Base-by-base conservation (phyloP, 2,797 vertebrate species). In the Babyrousa celebensis region DNA sequence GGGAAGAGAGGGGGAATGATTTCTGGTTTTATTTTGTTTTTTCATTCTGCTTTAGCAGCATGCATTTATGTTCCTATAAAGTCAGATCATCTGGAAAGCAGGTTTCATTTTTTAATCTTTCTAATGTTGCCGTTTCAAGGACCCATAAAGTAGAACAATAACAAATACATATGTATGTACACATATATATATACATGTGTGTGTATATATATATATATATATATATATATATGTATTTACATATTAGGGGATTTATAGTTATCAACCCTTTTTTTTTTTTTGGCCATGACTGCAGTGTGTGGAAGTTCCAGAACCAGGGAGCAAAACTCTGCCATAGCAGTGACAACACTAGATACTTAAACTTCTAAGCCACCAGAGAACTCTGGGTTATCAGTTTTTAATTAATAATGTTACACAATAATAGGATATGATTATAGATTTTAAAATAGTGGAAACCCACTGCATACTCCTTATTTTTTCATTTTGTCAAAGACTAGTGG, bases 81-180 rank as follows among this genome's bases (percentile, higher is more conserved):
- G 29, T 84, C 79, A 96, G 74, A 89, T 58, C 84, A 93, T 80
- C 62, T 91, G 48, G 29, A 95, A 85, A 93, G 10, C 48, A 68
- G 29, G 21, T 77, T 95, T 79, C n/a, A 32, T 52, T 85, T 87
- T 93, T 87, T 58, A 91, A 93, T 94, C 56, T 85, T 56, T 67
- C 21, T 32, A 89, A 89, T 54, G 20, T 43, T 96, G 82, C 71
- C 82, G 56, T 29, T 79, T 91, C 7, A 68, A 20, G 4, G 54
- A 70, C n/a, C 17, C 14, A 78, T 52, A 72, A 83, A 87, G 9
- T 7, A 58, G 70, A 48, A 36, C 65, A 17, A 21, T 4, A 27
- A 79, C 12, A 79, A 58, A 36, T 10, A 10, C 36, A 79, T 21
- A 79, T 58, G 14, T 56, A 16, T 56, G 15, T 56, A 56, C 15